phyloP scores from a whole-genome alignment of 1,140 invertebrate genomes.

The Drosophila fuyamai region DNA sequence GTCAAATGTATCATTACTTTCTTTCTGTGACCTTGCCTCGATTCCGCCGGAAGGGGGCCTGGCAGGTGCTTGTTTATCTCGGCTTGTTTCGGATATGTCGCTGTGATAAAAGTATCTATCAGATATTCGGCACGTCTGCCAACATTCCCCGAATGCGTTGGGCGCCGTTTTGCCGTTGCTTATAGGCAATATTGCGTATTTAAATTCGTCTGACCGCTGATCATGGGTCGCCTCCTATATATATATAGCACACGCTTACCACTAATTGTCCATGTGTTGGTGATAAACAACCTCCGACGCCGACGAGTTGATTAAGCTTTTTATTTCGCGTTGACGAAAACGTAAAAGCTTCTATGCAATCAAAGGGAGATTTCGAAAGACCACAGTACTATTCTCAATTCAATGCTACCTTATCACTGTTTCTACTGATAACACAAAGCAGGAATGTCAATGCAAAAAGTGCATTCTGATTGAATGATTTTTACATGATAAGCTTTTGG shows the following conservation, averaged over 20 bases:
- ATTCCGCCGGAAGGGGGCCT: conserved; percentile 19
- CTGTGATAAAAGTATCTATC: conserved; percentile 53
- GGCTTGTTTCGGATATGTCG: conserved; percentile 26
- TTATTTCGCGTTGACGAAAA: conserved; percentile 25
- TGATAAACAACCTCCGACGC: conserved; percentile 64
- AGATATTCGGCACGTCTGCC: conserved; percentile 47
- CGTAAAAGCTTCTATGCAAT: conserved; percentile 30
- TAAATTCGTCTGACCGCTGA: conserved; percentile 58
- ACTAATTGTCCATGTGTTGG: conserved; percentile 41
- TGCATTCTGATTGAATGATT: background rate
- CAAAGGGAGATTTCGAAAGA: conserved; percentile 11
- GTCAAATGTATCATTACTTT: background rate
- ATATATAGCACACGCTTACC: conserved; percentile 10
- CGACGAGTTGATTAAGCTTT: conserved; percentile 45
- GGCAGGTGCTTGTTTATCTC: conserved; percentile 15
- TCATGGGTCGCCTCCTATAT: conserved; percentile 26
- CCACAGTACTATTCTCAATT: background rate
- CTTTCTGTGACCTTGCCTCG: conserved; percentile 45
- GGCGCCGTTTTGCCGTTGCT: conserved; percentile 32
- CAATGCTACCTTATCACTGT: conserved; percentile 4
- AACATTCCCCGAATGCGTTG: conserved; percentile 46
- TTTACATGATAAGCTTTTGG: background rate
- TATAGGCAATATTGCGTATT: conserved; percentile 75
- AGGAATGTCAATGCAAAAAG: conserved; percentile 13
- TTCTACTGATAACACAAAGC: conserved; percentile 17